phyloP scores from a whole-genome alignment of 1,140 invertebrate species.

The Drosophila grimshawi region DNA sequence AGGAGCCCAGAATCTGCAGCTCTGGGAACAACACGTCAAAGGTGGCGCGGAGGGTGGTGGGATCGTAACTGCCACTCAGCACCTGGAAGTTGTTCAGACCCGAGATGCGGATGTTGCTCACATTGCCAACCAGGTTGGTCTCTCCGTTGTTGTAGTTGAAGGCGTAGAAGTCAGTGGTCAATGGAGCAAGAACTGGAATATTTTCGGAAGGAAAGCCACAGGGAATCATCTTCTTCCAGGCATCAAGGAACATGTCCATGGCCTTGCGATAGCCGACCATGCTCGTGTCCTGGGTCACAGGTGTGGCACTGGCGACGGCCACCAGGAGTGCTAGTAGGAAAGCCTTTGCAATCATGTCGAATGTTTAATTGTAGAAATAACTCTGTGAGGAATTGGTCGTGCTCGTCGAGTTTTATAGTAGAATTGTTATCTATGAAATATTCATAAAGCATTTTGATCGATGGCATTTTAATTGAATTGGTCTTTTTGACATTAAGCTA shows the following conservation, averaged over 20 bases:
- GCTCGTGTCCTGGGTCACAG: slow-evolving; percentile 12
- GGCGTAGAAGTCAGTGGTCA: slow-evolving; percentile 30
- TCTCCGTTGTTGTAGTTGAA: slow-evolving; percentile 34
- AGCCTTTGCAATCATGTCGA: slow-evolving; percentile 35
- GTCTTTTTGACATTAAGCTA: too few relatives aligned
- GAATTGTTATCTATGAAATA: slow-evolving; percentile 14
- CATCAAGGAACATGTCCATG: slow-evolving; percentile 38
- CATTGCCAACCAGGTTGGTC: slow-evolving; percentile 48
- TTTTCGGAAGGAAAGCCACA: slow-evolving; percentile 52
- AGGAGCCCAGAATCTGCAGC: slow-evolving; percentile 57
- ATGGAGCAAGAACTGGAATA: slow-evolving; percentile 53
- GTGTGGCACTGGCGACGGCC: background rate
- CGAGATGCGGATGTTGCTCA: slow-evolving; percentile 55
- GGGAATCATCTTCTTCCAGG: slow-evolving; percentile 65
- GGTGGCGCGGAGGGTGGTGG: slow-evolving; percentile 31
- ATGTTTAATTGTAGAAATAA: slow-evolving; percentile 17
- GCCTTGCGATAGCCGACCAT: slow-evolving; percentile 44
- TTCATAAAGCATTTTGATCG: background rate
- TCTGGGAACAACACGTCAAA: slow-evolving; percentile 59
- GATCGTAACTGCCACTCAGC: slow-evolving; percentile 43
- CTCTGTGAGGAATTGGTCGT: slow-evolving; percentile 10
- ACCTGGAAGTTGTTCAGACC: slow-evolving; percentile 58
- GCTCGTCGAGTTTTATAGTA: background rate
- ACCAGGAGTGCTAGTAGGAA: slow-evolving; percentile 44
- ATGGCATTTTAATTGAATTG: too few relatives aligned